Evolutionary conservation across 2,888 invertebrate species (phyloP), one percentile per base, ranked within the genome.

Genomic region (Troides aeacus): DNA sequence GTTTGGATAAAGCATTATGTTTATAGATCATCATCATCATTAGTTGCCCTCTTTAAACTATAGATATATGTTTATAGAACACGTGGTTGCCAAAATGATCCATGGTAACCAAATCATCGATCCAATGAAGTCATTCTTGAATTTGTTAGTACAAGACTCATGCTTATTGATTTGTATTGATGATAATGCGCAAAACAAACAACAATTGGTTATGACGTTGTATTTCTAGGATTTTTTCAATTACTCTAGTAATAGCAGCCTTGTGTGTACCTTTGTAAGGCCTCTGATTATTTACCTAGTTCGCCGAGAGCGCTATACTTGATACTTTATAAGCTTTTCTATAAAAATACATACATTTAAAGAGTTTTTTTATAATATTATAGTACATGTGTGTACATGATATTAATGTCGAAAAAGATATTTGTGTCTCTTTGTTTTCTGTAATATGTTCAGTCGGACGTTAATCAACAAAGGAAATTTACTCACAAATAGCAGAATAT

Each of bases 211-310:
- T 60, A 65, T 63, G 70, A 72, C 68, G 72, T 71, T 64, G 56
- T 70, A 59, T 70, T 70, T 58, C 61, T 56, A 53, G 24, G n/a
- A 36, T 62, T 69, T 68, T 74, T 76, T 73, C 72, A 74, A 71
- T 59, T 72, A 72, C 71, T 78, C 75, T 80, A 79, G 75, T 79
- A 76, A 78, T 74, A 79, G 76, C 79, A 84, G 80, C 90, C 89
- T 90, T 85, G 87, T 77, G 76, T 77, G 75, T 79, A 81, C 79
- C 89, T 88, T 90, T 89, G 87, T 87, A 88, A 80, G 89, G 89
- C 86, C 83, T 89, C 89, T 78, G 81, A 79, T 84, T 84, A 82
- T 84, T 84, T 83, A 85, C 83, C 85, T 81, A 84, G 79, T 72
- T 78, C 65, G 42, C 75, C 73, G 59, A 69, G 79, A 80, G 75